Base-by-base conservation (phyloP, 2,888 invertebrate genomes). In the Clivina fossor region DNA sequence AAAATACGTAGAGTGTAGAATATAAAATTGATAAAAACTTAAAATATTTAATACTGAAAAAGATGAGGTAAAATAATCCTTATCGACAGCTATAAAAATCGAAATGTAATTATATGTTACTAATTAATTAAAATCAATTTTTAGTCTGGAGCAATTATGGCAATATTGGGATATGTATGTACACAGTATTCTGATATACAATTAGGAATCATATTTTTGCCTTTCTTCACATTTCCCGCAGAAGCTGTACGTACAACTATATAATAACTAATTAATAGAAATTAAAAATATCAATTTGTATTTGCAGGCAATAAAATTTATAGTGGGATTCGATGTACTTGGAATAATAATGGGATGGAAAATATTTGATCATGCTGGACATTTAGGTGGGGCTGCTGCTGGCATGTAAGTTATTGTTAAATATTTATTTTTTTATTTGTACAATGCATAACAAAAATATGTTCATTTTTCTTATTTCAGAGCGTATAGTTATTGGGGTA, bases 341-440 rank as follows among this genome's bases (percentile, higher is more conserved):
- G 97, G 98, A 19, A 80, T 94, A 33, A 50, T 93, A 4, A 71
- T 92, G 57, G 84, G 91, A 33, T 99, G 96, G 94, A 86, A 83
- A 70, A 81, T 93, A 65, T 92, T 99, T 68, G 99, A 99, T 72
- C 98, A 99, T 74, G 97, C 97, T 1, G 97, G 95, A n/a, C 98
- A 99, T 84, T 82, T 99, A 60, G 95, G 96, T 13, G 98, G 98
- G 24, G 89, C 90, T 33, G 68, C 90, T 32, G 92, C 89, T 76
- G 98, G 98, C 78, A 82, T 97, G 90, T 92, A 78, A 81, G 86
- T 78, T 61, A 32, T 15, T 35, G 41, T 19, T 20, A 11, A 19
- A 19, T 35, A 24, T 61, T 46, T 38, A 40, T 40, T n/a, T 48
- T 43, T n/a, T n/a, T n/a, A n/a, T n/a, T n/a, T n/a, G n/a, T n/a